Evolutionary conservation across 2,888 invertebrate species (phyloP), one percentile per base, ranked within the genome.

Genomic region (Dryococelus australis): DNA sequence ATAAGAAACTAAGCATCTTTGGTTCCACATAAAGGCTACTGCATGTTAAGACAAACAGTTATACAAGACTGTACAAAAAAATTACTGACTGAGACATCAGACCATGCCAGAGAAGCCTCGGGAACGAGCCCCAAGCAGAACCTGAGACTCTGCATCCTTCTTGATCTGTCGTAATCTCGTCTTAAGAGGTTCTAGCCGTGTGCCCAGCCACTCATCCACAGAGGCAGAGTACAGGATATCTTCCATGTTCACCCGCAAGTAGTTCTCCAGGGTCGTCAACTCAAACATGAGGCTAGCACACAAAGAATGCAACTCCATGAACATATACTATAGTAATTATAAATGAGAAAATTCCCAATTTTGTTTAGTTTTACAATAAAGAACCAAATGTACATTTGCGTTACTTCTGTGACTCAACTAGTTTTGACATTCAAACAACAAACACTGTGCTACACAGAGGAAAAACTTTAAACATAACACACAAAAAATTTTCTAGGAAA

Each of bases 171-270:
- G 90, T 27, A 95, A 90, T 89, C 93, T 93, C 65, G 92, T 92
- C 90, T 94, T 93, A 43, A 94, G 91, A 0, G 95, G 95, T 5
- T 92, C 91, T 10, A 95, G 90, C 90, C 94, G 93, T 0, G 95
- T 94, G 3, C 93, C 94, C 6, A 95, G 89, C 93, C 95, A 94
- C 90, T 96, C 96, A 24, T 94, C 94, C 0, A 94, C 91, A 79
- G 94, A 95, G 28, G 95, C 92, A n/a, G 92, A 91, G 35, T 94
- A 95, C 24, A 94, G 95, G 43, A 94, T 91, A 12, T 92, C 91
- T 87, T 93, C 93, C 91, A 96, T 93, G 86, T 94, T 93, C 0
- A 91, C 90, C n/a, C 93, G 92, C 85, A 95, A 90, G 88, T 94
- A 94, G 24, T 92, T 92, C 91, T 95, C 94, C 26, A 95, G 89